Base-by-base conservation (phyloP, 2,113 vertebrate genomes). In the Alethe diademata region DNA sequence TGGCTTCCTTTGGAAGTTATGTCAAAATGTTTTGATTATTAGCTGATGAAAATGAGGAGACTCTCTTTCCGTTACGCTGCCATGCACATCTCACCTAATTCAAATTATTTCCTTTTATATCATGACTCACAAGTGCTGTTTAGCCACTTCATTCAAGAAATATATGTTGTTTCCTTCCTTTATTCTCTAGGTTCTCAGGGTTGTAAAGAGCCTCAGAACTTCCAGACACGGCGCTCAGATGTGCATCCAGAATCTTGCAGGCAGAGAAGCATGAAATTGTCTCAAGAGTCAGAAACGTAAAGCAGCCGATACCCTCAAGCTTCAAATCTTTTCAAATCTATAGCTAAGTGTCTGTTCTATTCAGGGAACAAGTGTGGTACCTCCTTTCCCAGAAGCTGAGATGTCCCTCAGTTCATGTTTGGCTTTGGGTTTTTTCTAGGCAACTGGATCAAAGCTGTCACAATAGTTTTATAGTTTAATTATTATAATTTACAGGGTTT, bases 21-120 rank as follows among this genome's bases (percentile, higher is more conserved):
- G 92, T 97, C 97, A 97, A 98, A 96, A 93, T 97, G 93, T 97
- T 98, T 97, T 95, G 94, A 97, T 97, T 97, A 98, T 97, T 98
- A 97, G 81, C 90, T 97, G 96, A 96, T 95, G 96, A 98, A 98
- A 98, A 97, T 92, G 78, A 97, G 95, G 70, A 97, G 88, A 92
- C 45, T 93, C 87, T 64, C 91, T 92, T 95, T 87, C 93, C 16
- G 23, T 91, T 94, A 76, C 4, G 11, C 86, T 95, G 93, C 97
- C 86, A 79, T 92, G 93, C 88, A 95, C 80, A 89, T 97, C 96
- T 97, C 93, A 97, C 96, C 95, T 97, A 96, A 98, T 93, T 97
- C 91, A 85, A 96, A 96, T 94, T 96, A 96, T 95, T 98, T 97
- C 82, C 94, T 97, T 96, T 88, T 83, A 91, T 96, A 97, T 95